Evolutionary conservation across 2,113 vertebrate genomes (phyloP).

Genomic region (Chloebia gouldiae): DNA sequence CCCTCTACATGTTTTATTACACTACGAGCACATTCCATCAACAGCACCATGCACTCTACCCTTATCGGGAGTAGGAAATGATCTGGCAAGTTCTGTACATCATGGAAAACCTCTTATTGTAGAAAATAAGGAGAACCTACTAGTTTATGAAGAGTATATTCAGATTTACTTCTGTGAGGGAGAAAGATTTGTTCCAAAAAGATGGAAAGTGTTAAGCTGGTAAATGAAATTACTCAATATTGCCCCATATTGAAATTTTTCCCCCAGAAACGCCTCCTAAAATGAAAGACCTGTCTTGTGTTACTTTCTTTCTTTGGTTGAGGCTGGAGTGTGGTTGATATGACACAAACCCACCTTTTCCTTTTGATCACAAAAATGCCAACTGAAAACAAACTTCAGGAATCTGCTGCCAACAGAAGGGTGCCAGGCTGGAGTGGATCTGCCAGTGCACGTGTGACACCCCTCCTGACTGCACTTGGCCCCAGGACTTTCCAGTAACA

Average conservation of each 20-base stretch:
- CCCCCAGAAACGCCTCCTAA: neutral
- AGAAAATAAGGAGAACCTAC: neutral
- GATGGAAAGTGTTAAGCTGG: neutral
- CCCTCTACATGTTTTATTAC: neutral
- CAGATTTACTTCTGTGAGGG: neutral
- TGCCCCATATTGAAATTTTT: neutral
- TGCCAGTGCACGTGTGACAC: neutral
- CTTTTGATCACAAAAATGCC: neutral
- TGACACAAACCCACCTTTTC: neutral
- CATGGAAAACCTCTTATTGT: neutral
- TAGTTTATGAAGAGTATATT: neutral
- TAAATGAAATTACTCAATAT: neutral
- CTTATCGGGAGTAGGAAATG: neutral
- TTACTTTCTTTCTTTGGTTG: neutral
- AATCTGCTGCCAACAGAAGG: neutral
- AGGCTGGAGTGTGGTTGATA: neutral
- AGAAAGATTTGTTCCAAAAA: neutral
- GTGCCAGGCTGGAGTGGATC: neutral
- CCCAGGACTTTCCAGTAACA: neutral
- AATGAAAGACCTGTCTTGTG: neutral
- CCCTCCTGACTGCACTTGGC: fast-evolving
- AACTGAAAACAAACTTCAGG: neutral
- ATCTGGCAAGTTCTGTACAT: neutral
- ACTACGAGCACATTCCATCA: neutral
- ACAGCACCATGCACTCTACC: neutral